A percentile compares a stretch with the other conserved stretches of the same genome.
Evolutionary conservation across 1,140 invertebrate species (phyloP).

Genomic region (Zaprionus davidi): DNA sequence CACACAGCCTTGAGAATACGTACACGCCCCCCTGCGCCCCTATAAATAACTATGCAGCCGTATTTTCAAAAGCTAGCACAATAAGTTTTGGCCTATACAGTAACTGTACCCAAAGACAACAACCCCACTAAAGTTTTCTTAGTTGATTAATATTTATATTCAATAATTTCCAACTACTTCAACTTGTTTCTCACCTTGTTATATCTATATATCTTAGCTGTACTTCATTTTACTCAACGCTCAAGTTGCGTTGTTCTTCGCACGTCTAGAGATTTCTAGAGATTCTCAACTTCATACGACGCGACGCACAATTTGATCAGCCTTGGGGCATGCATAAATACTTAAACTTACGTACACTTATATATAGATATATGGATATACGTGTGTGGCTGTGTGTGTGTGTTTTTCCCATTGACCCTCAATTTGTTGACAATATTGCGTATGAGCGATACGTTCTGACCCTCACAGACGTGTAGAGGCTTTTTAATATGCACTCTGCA

Average conservation of each 20-base stretch:
- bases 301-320: slow-evolving; percentile 8
- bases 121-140: too few relatives aligned
- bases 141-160: too few relatives aligned
- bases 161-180: neutral
- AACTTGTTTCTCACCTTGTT: neutral
- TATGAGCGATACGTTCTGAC: slow-evolving; percentile 36
- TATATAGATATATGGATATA: neutral
- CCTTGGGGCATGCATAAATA: slow-evolving; percentile 14
- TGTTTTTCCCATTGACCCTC: slow-evolving; percentile 50
- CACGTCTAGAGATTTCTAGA: neutral
- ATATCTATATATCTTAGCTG: neutral
- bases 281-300: neutral
- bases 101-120: too few relatives aligned
- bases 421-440: slow-evolving; percentile 51
- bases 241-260: neutral
- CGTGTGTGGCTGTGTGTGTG: neutral
- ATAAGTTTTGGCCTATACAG: too few relatives aligned
- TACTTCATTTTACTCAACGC: neutral
- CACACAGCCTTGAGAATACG: too few relatives aligned
- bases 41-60: too few relatives aligned
- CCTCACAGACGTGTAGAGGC: slow-evolving; percentile 18
- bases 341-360: slow-evolving; percentile 10
- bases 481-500: slow-evolving; percentile 32
- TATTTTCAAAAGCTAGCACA: too few relatives aligned
- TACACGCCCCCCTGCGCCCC: too few relatives aligned